phyloP scores from a whole-genome alignment of 1,140 invertebrate genomes.

The Coptotermes formosanus region DNA sequence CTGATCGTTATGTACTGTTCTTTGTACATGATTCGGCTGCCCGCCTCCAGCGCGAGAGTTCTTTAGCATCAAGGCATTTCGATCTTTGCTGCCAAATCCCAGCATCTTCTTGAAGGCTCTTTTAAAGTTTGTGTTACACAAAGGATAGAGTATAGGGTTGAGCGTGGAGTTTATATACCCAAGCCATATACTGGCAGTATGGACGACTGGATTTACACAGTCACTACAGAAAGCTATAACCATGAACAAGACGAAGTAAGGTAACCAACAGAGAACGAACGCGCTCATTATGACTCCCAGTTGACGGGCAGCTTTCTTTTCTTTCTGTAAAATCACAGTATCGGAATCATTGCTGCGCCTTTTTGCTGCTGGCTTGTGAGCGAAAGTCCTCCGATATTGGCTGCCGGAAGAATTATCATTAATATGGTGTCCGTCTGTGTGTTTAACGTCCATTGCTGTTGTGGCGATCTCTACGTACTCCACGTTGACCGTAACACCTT shows the following conservation, averaged over 20 bases:
- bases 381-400: background rate
- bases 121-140: slow-evolving; percentile 58
- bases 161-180: slow-evolving; percentile 59
- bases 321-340: slow-evolving; percentile 49
- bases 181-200: slow-evolving; percentile 56
- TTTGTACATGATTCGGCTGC: background rate
- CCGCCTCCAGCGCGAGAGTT: background rate
- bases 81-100: slow-evolving; percentile 30
- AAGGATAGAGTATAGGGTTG: slow-evolving; percentile 58
- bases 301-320: slow-evolving; percentile 63
- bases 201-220: slow-evolving; percentile 47
- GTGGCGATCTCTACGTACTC: background rate
- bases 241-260: slow-evolving; percentile 63
- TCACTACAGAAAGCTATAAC: slow-evolving; percentile 61
- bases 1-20: background rate
- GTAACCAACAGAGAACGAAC: slow-evolving; percentile 63
- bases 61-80: background rate
- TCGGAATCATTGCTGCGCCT: slow-evolving; percentile 17
- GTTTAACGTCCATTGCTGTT: background rate
- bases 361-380: background rate
- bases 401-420: background rate
- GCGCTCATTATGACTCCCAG: slow-evolving; percentile 66
- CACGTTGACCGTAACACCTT: background rate
- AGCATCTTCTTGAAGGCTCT: slow-evolving; percentile 56
- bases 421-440: background rate